Evolutionary conservation across 2,888 invertebrate genomes (phyloP).

Genomic region (Pemphredon lugubris): DNA sequence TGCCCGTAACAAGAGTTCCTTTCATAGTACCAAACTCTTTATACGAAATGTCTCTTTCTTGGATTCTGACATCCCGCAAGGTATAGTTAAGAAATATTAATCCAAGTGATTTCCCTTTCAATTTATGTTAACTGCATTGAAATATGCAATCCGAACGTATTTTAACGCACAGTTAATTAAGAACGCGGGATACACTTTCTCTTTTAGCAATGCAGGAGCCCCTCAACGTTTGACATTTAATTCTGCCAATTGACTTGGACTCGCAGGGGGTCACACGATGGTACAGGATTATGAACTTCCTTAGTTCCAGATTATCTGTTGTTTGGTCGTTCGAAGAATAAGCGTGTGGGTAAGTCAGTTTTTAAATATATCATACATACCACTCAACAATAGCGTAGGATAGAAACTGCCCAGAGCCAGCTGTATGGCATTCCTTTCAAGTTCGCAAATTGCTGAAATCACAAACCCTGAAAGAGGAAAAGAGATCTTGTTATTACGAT

Average conservation of each 20-base stretch:
- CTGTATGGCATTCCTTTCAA: constrained; percentile 96
- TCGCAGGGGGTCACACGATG: too few species aligned
- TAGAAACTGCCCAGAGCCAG: constrained; percentile 96
- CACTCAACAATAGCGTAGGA: constrained; percentile 93
- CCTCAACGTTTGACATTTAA: background rate
- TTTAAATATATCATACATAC: constrained; percentile 79
- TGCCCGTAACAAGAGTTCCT: too few species aligned
- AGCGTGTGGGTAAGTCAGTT: too few species aligned
- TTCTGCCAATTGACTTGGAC: background rate
- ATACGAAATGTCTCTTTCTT: too few species aligned
- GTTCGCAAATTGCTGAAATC: constrained; percentile 94
- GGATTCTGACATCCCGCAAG: too few species aligned
- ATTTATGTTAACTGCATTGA: background rate
- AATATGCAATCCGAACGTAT: background rate
- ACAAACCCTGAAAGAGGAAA: constrained; percentile 85
- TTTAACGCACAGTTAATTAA: constrained; percentile 14
- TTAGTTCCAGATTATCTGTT: too few species aligned
- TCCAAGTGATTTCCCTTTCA: too few species aligned
- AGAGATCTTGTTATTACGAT: background rate
- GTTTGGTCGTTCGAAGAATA: too few species aligned
- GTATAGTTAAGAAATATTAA: too few species aligned
- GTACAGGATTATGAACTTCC: too few species aligned
- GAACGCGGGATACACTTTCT: constrained; percentile 37
- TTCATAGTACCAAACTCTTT: too few species aligned
- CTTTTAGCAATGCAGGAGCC: constrained; percentile 3